Evolutionary conservation across 2,113 vertebrate species (phyloP).

Genomic region (Urocitellus parryii): DNA sequence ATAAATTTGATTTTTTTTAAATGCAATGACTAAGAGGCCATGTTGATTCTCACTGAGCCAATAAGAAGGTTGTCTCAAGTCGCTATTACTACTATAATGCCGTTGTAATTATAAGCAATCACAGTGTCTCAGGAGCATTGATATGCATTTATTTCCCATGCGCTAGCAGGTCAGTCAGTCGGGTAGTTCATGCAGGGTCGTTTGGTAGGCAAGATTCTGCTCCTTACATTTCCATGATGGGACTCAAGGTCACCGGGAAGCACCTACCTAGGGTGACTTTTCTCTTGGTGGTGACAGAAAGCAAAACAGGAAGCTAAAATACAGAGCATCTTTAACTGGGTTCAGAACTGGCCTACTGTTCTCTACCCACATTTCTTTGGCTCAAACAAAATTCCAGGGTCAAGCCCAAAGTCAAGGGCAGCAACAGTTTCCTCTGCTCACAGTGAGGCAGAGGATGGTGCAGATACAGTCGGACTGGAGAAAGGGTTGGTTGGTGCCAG

Average conservation of each 20-base stretch:
- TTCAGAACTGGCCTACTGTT: not conserved
- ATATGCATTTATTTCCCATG: not conserved
- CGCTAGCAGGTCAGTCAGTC: no score
- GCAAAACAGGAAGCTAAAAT: not conserved
- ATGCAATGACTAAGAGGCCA: not conserved
- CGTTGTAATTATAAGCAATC: not conserved
- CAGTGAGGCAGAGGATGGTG: not conserved
- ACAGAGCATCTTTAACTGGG: not conserved
- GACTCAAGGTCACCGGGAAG: not conserved
- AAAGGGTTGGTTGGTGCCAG: not conserved
- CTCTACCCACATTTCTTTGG: not conserved
- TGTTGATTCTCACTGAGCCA: not conserved
- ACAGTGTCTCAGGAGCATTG: not conserved
- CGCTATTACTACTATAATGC: not conserved
- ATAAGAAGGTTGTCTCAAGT: not conserved
- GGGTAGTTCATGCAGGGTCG: not conserved
- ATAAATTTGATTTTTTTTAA: not conserved
- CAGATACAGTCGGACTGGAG: rapidly evolving
- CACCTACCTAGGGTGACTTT: not conserved
- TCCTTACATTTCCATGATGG: rapidly evolving
- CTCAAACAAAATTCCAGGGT: not conserved
- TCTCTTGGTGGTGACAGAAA: not conserved
- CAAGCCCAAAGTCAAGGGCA: not conserved
- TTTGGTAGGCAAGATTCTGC: not conserved
- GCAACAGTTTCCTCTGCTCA: not conserved